phyloP scores from a whole-genome alignment of 2,797 vertebrate genomes.

The Catamblyrhynchus diadema region DNA sequence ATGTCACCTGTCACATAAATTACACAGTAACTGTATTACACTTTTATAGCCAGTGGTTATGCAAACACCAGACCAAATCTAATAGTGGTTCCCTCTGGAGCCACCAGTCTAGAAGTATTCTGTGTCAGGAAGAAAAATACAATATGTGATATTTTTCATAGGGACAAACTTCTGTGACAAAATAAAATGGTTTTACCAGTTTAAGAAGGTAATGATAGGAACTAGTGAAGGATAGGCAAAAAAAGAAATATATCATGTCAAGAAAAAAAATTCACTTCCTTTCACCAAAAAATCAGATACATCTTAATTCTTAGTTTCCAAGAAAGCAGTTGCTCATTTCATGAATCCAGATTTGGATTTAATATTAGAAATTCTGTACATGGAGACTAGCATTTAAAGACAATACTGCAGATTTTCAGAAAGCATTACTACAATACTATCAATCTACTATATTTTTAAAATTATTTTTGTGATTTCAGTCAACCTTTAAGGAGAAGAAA shows the following conservation, averaged over 20 bases:
- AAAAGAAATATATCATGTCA: neutral
- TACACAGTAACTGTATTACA: neutral
- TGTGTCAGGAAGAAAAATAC: neutral
- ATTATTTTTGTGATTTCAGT: neutral
- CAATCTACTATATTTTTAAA: neutral
- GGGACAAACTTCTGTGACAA: neutral
- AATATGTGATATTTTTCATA: neutral
- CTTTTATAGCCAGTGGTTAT: neutral
- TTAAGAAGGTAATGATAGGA: neutral
- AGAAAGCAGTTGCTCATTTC: neutral
- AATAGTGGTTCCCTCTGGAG: neutral
- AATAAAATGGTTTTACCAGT: neutral
- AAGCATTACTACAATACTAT: neutral
- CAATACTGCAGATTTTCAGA: neutral
- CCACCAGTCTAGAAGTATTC: neutral
- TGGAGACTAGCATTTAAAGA: neutral
- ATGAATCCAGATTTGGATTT: neutral
- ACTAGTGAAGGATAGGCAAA: neutral
- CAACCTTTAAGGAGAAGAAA: neutral
- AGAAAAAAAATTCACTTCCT: neutral
- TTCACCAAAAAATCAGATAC: neutral
- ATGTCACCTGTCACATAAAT: rapidly evolving
- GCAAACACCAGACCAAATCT: neutral
- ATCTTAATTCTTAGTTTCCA: neutral
- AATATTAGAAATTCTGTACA: neutral